Evolutionary conservation across 2,113 vertebrate genomes (phyloP).

Genomic region (Aphelocoma coerulescens): DNA sequence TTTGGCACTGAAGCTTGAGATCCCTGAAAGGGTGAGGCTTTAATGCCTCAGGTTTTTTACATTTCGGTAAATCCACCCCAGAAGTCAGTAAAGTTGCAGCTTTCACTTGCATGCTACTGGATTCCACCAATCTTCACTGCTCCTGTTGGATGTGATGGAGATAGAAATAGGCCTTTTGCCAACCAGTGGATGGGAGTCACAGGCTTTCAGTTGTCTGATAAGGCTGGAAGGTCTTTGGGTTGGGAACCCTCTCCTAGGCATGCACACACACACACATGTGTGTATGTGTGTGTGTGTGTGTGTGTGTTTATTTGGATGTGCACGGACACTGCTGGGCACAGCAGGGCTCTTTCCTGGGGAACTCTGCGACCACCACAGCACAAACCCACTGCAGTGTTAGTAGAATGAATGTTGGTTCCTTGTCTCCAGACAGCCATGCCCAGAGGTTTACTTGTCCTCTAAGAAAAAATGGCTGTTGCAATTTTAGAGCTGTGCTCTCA

Average conservation of each 20-base stretch:
- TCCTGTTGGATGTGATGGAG: not conserved
- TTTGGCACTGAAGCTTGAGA: not conserved
- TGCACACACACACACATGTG: fast-evolving
- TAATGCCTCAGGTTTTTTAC: not conserved
- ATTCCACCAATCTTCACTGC: not conserved
- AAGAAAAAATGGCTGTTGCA: not conserved
- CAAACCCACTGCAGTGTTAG: not conserved
- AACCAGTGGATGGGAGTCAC: not conserved
- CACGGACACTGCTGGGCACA: not conserved
- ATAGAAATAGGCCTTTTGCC: not conserved
- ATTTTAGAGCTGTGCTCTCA: not conserved
- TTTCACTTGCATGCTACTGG: not conserved
- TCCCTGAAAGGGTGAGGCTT: not conserved
- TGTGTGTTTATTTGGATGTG: not conserved
- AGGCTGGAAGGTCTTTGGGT: not conserved
- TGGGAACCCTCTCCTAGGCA: not conserved
- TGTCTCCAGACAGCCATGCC: not conserved
- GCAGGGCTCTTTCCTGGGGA: not conserved
- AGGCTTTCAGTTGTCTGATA: not conserved
- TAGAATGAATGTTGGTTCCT: not conserved
- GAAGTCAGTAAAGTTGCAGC: not conserved
- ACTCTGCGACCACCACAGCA: not conserved
- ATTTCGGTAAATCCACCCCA: not conserved
- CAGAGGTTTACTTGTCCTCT: not conserved
- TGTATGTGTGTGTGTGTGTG: fast-evolving